phyloP scores from a whole-genome alignment of 37 sponge, comb jelly and placozoan genomes.

The Axinella damicornis region DNA sequence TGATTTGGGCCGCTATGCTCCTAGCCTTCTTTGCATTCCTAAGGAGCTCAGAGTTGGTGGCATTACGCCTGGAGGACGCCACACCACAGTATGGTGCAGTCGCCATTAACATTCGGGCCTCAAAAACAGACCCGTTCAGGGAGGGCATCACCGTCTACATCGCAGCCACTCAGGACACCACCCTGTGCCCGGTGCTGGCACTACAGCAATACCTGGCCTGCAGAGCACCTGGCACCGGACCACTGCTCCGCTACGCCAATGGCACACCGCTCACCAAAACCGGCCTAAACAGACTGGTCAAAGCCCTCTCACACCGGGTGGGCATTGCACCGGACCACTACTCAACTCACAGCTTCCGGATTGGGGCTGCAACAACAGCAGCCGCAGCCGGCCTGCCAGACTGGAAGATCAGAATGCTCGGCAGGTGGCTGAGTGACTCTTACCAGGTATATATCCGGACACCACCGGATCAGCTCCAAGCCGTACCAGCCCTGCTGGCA shows the following conservation, averaged over 20 bases:
- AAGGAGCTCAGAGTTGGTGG: neutral
- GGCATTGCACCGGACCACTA: neutral
- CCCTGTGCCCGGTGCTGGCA: neutral
- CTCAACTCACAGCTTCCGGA: slow-evolving; percentile 9
- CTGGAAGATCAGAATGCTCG: neutral
- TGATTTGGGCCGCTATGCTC: slow-evolving; percentile 9
- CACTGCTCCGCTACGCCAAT: neutral
- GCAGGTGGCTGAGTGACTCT: slow-evolving; percentile 17
- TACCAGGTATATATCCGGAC: slow-evolving; percentile 28
- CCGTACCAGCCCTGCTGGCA: too few relatives aligned
- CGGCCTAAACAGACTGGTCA: neutral
- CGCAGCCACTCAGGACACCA: neutral
- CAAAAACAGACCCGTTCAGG: slow-evolving; percentile 15
- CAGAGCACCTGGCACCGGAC: too few relatives aligned
- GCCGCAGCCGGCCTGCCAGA: slow-evolving; percentile 8
- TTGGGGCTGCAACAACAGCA: slow-evolving; percentile 25
- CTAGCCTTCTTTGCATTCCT: slow-evolving; percentile 24
- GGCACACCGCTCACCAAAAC: neutral
- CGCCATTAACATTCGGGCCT: neutral
- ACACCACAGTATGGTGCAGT: neutral
- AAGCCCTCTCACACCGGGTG: neutral
- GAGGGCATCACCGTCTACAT: neutral
- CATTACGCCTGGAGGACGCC: neutral
- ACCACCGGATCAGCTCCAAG: too few relatives aligned
- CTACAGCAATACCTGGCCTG: neutral